These are phyloP conservation scores for Scopus umbretta DNA, from an alignment of 2,113 vertebrate species.

Conservation along the genomic window DNA sequence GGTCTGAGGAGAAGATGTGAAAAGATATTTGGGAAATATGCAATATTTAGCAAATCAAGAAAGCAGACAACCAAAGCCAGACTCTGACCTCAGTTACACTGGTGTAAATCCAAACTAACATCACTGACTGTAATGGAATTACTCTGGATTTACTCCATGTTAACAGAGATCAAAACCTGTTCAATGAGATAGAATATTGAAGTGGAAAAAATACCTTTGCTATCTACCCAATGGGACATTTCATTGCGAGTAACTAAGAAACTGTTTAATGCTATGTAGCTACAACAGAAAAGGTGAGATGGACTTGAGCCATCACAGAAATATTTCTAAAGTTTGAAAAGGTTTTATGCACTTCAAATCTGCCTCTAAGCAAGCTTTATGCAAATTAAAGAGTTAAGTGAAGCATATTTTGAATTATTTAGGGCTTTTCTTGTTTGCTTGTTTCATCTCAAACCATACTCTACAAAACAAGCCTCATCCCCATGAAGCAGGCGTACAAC, in stretches of 20 bases:
- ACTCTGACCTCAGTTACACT: conserved; percentile 16
- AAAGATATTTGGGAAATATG: neutral
- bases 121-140: neutral
- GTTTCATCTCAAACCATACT: neutral
- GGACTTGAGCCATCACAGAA: neutral
- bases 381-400: neutral
- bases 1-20: neutral
- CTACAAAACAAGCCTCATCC: neutral
- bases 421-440: neutral
- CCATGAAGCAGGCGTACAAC: neutral
- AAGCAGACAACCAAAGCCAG: conserved; percentile 2
- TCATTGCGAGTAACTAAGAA: neutral
- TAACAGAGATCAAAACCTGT: neutral
- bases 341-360: neutral
- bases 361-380: neutral
- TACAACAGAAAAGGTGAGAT: neutral
- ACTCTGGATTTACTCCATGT: conserved; percentile 7
- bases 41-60: neutral
- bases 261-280: neutral
- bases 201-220: neutral
- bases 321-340: neutral
- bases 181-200: neutral
- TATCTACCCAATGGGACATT: neutral
- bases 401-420: neutral
- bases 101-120: conserved; percentile 41